phyloP scores from a whole-genome alignment of 2,888 invertebrate species.

The Sminthurinus aureus region DNA sequence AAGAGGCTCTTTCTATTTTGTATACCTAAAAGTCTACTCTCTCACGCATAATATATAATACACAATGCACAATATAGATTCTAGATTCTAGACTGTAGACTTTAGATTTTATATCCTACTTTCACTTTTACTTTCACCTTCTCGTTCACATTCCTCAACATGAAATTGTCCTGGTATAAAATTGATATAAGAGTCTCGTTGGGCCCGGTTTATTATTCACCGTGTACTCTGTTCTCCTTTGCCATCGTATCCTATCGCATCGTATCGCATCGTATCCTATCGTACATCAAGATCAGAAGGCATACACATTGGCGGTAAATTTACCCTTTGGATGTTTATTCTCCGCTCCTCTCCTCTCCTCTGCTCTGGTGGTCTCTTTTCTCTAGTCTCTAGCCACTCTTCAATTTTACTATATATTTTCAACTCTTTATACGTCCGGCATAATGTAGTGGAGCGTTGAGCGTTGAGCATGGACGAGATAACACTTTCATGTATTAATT shows the following conservation, averaged over 20 bases:
- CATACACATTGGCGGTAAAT: neutral
- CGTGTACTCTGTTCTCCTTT: neutral
- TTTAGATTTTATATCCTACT: too few relatives aligned
- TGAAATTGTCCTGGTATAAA: too few relatives aligned
- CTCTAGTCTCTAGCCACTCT: too few relatives aligned
- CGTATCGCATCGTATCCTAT: neutral
- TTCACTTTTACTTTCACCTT: too few relatives aligned
- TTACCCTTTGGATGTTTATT: neutral
- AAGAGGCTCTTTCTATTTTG: neutral
- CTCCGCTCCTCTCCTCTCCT: neutral
- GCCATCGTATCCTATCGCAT: neutral
- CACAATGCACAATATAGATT: too few relatives aligned
- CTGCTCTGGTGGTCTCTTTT: too few relatives aligned
- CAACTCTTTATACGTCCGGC: too few relatives aligned
- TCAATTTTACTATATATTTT: too few relatives aligned
- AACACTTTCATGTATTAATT: neutral
- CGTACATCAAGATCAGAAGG: neutral
- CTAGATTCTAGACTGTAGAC: too few relatives aligned
- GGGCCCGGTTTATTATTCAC: neutral
- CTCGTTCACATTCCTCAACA: too few relatives aligned
- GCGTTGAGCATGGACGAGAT: neutral
- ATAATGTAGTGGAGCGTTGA: too few relatives aligned
- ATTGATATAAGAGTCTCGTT: too few relatives aligned
- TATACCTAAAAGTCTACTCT: neutral
- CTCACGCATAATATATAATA: neutral